phyloP scores from a whole-genome alignment of 1,140 invertebrate genomes.

The Bombus pyrosoma region DNA sequence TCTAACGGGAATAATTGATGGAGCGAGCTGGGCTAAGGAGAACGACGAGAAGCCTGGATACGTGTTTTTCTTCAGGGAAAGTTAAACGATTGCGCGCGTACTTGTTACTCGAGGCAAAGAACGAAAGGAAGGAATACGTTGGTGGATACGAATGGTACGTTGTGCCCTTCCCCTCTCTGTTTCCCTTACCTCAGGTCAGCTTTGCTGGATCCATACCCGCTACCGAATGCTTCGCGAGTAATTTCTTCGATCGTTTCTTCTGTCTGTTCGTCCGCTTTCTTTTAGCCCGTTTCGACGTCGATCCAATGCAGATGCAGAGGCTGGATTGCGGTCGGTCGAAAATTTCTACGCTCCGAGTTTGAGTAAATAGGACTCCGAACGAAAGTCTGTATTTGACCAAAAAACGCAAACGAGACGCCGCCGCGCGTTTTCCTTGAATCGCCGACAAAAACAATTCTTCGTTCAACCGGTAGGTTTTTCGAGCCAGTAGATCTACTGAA shows the following conservation, averaged over 20 bases:
- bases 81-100: conserved; percentile 47
- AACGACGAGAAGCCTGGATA: conserved; percentile 33
- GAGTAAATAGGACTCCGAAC: conserved; percentile 55
- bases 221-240: conserved; percentile 36
- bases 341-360: conserved; percentile 45
- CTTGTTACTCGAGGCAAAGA: conserved; percentile 38
- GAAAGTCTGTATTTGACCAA: conserved; percentile 5
- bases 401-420: not conserved
- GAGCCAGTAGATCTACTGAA: not conserved
- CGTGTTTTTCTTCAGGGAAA: conserved; percentile 62
- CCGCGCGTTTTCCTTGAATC: not conserved
- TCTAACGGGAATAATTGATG: conserved; percentile 50
- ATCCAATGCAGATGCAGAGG: conserved; percentile 14
- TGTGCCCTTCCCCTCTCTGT: not conserved
- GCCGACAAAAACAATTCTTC: conserved; percentile 9
- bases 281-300: not conserved
- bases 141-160: not conserved
- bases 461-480: not conserved
- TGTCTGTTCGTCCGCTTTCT: conserved; percentile 17
- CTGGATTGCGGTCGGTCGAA: conserved; percentile 38
- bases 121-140: conserved; percentile 38
- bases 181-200: conserved; percentile 1
- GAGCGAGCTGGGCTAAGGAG: not conserved
- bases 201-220: conserved; percentile 38
- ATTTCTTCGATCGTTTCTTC: conserved; percentile 32